Percentiles rank a stretch among this genome's conserved stretches.
phyloP scores from a whole-genome alignment of 2,797 vertebrate genomes.

The Phalanger gymnotis region DNA sequence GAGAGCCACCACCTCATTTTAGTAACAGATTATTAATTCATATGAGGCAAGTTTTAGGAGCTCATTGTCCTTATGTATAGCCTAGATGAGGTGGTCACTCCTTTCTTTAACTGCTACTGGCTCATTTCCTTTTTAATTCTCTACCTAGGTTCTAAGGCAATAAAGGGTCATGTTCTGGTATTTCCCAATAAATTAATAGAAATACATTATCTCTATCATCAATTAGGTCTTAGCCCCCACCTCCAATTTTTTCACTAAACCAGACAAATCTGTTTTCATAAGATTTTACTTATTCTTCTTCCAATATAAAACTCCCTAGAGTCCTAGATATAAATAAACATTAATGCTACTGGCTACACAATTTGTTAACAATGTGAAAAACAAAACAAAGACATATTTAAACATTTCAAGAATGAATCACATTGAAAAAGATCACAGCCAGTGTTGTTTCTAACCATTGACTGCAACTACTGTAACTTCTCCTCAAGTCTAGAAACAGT shows the following conservation, averaged over 20 bases:
- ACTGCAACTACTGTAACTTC: neutral
- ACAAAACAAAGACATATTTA: neutral
- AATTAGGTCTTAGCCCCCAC: neutral
- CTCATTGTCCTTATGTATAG: neutral
- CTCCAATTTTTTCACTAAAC: neutral
- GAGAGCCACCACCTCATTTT: neutral
- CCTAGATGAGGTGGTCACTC: neutral
- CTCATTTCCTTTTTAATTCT: neutral
- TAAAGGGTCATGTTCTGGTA: neutral
- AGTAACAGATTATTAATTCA: neutral
- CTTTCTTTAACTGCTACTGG: neutral
- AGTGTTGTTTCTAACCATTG: neutral
- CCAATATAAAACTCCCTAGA: neutral
- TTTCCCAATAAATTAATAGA: neutral
- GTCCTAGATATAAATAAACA: neutral
- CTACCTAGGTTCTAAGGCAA: neutral
- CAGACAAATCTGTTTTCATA: neutral
- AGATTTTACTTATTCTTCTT: neutral
- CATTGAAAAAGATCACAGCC: neutral
- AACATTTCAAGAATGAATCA: neutral
- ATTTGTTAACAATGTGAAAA: neutral
- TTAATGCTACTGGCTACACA: neutral
- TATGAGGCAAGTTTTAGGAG: neutral
- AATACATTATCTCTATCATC: neutral
- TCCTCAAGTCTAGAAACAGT: neutral